Evolutionary conservation across 2,113 vertebrate genomes (phyloP).

Genomic region (Murina feae): DNA sequence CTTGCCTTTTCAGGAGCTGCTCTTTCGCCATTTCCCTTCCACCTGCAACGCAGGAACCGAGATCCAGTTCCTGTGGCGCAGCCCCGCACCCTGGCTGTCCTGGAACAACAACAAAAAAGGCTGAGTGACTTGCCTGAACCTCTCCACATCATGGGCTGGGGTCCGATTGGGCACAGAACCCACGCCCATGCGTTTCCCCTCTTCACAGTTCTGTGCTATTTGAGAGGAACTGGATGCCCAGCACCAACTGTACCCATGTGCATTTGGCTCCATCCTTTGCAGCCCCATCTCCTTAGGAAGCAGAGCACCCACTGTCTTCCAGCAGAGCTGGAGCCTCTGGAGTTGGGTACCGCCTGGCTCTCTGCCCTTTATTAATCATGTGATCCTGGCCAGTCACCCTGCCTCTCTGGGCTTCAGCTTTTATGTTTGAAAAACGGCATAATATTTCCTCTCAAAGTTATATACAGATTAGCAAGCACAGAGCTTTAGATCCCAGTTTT

Average conservation of each 20-base stretch:
- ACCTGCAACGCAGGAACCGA: background rate
- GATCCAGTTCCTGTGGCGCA: background rate
- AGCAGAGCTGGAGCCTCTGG: background rate
- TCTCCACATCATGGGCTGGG: background rate
- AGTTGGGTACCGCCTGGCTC: background rate
- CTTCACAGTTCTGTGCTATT: background rate
- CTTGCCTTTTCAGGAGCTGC: background rate
- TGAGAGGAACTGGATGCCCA: background rate
- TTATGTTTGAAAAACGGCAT: background rate
- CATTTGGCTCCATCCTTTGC: too few species aligned
- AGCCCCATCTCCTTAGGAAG: background rate
- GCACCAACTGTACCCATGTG: fast-evolving
- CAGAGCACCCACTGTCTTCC: background rate
- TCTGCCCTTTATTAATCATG: background rate
- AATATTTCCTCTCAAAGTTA: background rate
- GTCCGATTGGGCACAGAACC: background rate
- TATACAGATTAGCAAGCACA: background rate
- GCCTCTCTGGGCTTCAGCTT: background rate
- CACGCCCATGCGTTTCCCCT: background rate
- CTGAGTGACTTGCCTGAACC: background rate
- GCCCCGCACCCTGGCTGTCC: background rate
- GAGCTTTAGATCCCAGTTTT: background rate
- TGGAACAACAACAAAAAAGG: background rate
- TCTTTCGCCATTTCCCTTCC: background rate
- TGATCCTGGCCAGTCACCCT: background rate